Base-by-base conservation (phyloP, 30 jellyfish, hydroid and myxozoan species). In the Turritopsis dohrnii region DNA sequence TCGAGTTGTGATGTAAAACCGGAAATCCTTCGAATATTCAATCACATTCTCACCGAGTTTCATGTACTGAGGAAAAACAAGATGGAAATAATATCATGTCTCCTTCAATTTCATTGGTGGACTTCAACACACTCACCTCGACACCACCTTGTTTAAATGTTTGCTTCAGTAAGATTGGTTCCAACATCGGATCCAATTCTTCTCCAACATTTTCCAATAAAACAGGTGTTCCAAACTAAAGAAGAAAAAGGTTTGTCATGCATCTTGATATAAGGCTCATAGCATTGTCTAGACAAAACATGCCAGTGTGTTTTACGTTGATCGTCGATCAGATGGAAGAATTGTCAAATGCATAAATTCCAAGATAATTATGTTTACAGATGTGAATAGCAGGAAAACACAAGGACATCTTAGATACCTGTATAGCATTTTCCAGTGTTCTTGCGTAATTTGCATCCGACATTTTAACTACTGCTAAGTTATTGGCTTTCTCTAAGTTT, bases 61-160 rank as follows among this genome's bases (percentile, higher is more conserved):
- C 89, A 93, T 88, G 71, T 93, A 93, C 98, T 93, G 84, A 28
- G 52, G 72, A 27, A 13, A 41, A 72, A 72, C 60, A 23, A 18
- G 84, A 18, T 19, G 30, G 81, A 0, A 18, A 72, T 23, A n/a
- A n/a, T n/a, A n/a, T n/a, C n/a, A n/a, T n/a, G n/a, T n/a, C n/a
- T n/a, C n/a, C n/a, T n/a, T n/a, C n/a, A n/a, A n/a, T n/a, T n/a
- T n/a, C n/a, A n/a, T n/a, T n/a, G n/a, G n/a, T n/a, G n/a, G n/a
- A n/a, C n/a, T n/a, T n/a, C n/a, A n/a, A n/a, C n/a, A 41, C 60
- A 23, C 28, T 1, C 21, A 93, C 98, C 98, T 93, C 96, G 0
- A 93, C 96, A 53, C 98, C 98, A 29, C 91, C 94, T 65, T 93
- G 98, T 79, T 85, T 93, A 84, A 93, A 93, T 1, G 96, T 88